Base-by-base conservation (phyloP, 2,113 vertebrate genomes). In the Ibidorhyncha struthersii region DNA sequence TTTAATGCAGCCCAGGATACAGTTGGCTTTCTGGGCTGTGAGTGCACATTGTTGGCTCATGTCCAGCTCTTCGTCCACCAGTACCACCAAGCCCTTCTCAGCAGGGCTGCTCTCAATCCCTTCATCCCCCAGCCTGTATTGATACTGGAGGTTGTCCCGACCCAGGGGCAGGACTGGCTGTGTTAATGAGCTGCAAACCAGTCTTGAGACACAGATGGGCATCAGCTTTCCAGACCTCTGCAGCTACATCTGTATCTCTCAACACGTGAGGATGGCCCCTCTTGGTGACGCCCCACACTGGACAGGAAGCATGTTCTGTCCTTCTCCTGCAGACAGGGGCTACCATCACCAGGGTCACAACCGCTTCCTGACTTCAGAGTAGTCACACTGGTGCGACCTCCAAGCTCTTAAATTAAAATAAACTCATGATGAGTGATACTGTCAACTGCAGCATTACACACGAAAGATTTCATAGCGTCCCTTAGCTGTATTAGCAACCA, bases 221-320 rank as follows among this genome's bases (percentile, higher is more conserved):
- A 67, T 73, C 79, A 84, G 58, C 29, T 70, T 50, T 80, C 73
- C 70, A 85, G 69, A 26, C 10, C 36, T 45, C 40, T 20, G 13
- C 25, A 56, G 73, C 49, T 50, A 50, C 74, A 53, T 8, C 3
- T 38, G 72, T 40, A 70, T 61, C 66, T 49, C 52, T 55, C 74
- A 62, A 58, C 71, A 65, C 70, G 78, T n/a, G 26, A 69, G 49
- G 63, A 55, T 0, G 0, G 82, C 3, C 56, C 22, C 27, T 65
- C 71, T n/a, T 0, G 0, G 36, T 43, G 27, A 23, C 0, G 2
- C 3, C 58, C 6, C 2, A 61, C 43, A n/a, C 30, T 12, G 38
- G 47, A 63, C 0, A 5, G 61, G 82, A 90, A 62, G 10, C 5
- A 1, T 2, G 11, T 2, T 2, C 30, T 2, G 5, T 36, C 50